A percentile compares a stretch with the other conserved stretches of the same genome.
These are phyloP conservation scores for Myotis vivesi DNA, from an alignment of 2,797 vertebrate genomes.

Conservation along the genomic window DNA sequence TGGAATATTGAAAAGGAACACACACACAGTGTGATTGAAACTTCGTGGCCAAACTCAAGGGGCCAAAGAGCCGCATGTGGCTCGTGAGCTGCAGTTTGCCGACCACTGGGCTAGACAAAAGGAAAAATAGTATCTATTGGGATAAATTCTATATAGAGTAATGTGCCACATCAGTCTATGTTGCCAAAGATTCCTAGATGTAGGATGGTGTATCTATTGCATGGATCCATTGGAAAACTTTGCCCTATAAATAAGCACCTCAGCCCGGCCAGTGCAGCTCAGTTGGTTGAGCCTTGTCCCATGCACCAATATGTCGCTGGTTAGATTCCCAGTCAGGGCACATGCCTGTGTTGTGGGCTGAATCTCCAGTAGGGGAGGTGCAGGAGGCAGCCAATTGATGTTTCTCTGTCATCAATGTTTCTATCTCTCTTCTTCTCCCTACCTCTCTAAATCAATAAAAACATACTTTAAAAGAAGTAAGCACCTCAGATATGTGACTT, in stretches of 20 bases:
- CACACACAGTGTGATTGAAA: neutral
- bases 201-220: neutral
- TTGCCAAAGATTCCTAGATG: neutral
- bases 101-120: neutral
- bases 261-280: neutral
- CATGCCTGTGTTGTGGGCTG: neutral
- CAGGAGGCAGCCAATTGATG: neutral
- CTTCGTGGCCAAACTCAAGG: too few species aligned
- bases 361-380: neutral
- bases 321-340: neutral
- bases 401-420: neutral
- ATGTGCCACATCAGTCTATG: neutral
- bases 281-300: neutral
- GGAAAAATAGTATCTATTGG: neutral
- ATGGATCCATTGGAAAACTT: neutral
- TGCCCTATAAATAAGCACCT: neutral
- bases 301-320: neutral
- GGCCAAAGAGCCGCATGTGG: too few species aligned
- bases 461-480: neutral
- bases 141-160: neutral
- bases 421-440: neutral
- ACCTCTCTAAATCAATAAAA: neutral
- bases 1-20: conserved; percentile 3
- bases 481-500: neutral
- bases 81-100: too few species aligned